Conservation (phyloP, 2,888 invertebrate species). For the Drosophila borealis region DNA sequence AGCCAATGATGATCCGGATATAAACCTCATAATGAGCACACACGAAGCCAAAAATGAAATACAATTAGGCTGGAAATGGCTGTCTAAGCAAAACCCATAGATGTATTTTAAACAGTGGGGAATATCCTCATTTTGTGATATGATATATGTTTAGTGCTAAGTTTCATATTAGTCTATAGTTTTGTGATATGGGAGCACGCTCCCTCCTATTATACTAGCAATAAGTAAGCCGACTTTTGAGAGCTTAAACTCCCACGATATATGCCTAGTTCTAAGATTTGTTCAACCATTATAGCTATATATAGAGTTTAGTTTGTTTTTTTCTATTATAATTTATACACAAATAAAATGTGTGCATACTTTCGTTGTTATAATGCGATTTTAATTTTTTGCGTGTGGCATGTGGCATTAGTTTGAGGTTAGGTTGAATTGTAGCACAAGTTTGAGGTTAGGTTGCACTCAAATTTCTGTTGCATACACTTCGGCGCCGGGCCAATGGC, state of each 20-base stretch:
- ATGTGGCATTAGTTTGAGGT: slow-evolving; percentile 22
- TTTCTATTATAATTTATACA: slow-evolving; percentile 31
- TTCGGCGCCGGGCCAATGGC: slow-evolving; percentile 31
- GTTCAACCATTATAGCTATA: not conserved
- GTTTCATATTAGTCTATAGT: slow-evolving; percentile 15
- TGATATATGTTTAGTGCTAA: slow-evolving; percentile 33
- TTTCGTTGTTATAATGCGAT: slow-evolving; percentile 34
- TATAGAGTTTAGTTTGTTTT: slow-evolving; percentile 25
- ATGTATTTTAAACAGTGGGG: slow-evolving; percentile 4
- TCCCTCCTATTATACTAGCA: not conserved
- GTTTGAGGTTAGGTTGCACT: slow-evolving; percentile 15
- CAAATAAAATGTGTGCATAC: slow-evolving; percentile 62
- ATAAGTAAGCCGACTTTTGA: slow-evolving; percentile 10
- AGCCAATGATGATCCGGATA: slow-evolving; percentile 28
- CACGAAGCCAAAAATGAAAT: slow-evolving; percentile 50
- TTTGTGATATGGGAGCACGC: slow-evolving; percentile 12
- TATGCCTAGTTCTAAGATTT: slow-evolving; percentile 13
- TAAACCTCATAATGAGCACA: slow-evolving; percentile 27
- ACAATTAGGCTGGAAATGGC: slow-evolving; percentile 29
- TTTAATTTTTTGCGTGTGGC: slow-evolving; percentile 43
- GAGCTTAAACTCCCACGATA: slow-evolving; percentile 6
- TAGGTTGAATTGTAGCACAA: not conserved
- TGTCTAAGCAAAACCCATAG: slow-evolving; percentile 2
- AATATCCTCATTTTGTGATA: slow-evolving; percentile 42
- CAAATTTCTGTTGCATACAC: slow-evolving; percentile 42